Evolutionary conservation across 2,888 invertebrate genomes (phyloP).

Genomic region (Salpingus planirostris): DNA sequence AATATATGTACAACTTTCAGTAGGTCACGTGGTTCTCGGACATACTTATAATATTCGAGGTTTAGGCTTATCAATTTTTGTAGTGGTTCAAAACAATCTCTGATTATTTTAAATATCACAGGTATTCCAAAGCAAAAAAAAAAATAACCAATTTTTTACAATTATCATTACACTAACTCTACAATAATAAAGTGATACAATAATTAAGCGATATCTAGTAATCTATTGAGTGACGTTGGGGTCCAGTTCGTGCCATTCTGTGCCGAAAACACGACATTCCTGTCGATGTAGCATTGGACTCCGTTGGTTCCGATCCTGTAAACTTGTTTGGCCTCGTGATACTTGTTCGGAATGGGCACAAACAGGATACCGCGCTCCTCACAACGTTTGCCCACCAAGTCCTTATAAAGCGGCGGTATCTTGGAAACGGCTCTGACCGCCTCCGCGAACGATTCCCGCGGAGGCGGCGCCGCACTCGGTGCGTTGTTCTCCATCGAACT

Average conservation of each 20-base stretch:
- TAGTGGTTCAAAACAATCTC: too few relatives aligned
- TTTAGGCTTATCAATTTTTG: too few relatives aligned
- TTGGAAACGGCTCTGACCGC: constrained; percentile 51
- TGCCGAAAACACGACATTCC: constrained; percentile 58
- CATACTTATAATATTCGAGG: too few relatives aligned
- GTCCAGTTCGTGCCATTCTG: constrained; percentile 38
- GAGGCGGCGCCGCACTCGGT: constrained; percentile 43
- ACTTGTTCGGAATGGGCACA: constrained; percentile 77
- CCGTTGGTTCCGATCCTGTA: constrained; percentile 66
- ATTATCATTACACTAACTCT: too few relatives aligned
- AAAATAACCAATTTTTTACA: too few relatives aligned
- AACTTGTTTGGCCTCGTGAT: constrained; percentile 76
- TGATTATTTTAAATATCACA: too few relatives aligned
- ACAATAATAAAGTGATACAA: too few relatives aligned
- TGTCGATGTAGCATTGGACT: constrained; percentile 74
- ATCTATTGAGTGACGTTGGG: constrained; percentile 37
- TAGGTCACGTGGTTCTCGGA: too few relatives aligned
- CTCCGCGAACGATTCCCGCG: constrained; percentile 49
- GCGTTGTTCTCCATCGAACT: constrained; percentile 52
- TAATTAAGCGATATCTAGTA: constrained; percentile 36
- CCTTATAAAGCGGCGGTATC: constrained; percentile 67
- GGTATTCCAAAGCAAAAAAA: too few relatives aligned
- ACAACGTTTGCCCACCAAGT: constrained; percentile 72
- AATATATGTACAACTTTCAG: too few relatives aligned
- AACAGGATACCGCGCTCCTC: constrained; percentile 83